Evolutionary conservation across 2,113 vertebrate species (phyloP).

Genomic region (Mastomys natalensis): DNA sequence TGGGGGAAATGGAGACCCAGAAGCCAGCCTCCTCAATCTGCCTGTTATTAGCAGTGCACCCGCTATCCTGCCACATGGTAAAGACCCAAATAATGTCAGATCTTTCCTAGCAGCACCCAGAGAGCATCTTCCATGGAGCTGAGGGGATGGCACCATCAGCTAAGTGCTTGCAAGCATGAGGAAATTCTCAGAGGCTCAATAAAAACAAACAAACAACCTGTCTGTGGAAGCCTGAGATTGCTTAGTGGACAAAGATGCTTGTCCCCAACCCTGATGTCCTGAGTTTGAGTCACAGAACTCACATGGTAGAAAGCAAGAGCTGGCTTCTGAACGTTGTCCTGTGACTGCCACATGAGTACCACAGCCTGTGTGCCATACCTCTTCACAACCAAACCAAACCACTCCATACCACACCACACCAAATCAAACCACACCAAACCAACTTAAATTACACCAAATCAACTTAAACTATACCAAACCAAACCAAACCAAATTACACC

Average conservation of each 20-base stretch:
- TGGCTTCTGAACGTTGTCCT: not conserved
- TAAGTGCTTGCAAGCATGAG: not conserved
- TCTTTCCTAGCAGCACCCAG: not conserved
- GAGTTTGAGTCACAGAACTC: not conserved
- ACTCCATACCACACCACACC: too few relatives aligned
- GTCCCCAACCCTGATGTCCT: not conserved
- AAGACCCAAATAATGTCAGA: not conserved
- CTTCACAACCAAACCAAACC: not conserved
- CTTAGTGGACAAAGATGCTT: not conserved
- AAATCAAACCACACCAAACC: too few relatives aligned
- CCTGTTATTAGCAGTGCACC: not conserved
- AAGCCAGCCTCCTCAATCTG: not conserved
- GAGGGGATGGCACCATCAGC: too few relatives aligned
- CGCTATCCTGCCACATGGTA: not conserved
- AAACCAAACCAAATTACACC: too few relatives aligned
- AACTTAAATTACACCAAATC: not conserved
- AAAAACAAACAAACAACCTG: not conserved
- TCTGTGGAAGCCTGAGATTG: not conserved
- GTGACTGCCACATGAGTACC: not conserved
- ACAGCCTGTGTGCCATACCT: too few relatives aligned
- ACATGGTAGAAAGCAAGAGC: not conserved
- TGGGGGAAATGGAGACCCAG: not conserved
- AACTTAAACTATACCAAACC: too few relatives aligned
- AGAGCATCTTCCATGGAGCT: not conserved
- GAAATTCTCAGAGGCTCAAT: not conserved